Evolutionary conservation across 2,888 invertebrate genomes (phyloP), one percentile per base, ranked within the genome.

Genomic region (Lochmaea crataegi): DNA sequence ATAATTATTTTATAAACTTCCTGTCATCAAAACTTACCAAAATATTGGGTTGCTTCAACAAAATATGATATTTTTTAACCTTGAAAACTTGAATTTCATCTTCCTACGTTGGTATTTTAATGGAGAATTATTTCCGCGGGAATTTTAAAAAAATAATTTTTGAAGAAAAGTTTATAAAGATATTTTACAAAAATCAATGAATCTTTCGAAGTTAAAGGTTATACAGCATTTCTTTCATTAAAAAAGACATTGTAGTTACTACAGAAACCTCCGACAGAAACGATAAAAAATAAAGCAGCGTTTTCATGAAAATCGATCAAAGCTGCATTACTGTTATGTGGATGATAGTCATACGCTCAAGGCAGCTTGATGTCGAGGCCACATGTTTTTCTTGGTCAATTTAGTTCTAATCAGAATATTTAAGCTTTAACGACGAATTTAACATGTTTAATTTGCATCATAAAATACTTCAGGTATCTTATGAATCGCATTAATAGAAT

Each of bases 11-110:
- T 70, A 42, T 4, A 22, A 38, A 65, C 57, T 64, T 70, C 45
- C 70, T 70, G 70, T 70, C 70, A 70, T 45, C 22, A 61, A 70
- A 73, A 76, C 76, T 76, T 70, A 76, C 76, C 76, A 70, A 70
- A 72, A 76, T 74, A 71, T 75, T 75, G 38, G 71, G 72, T 74
- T 75, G 70, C 75, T 72, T 65, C 67, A 74, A 67, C 71, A 77
- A 75, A 77, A 75, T 75, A 72, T 68, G 51, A 75, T 72, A 72
- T 66, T 67, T 73, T 73, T 71, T 73, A 71, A 68, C 76, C 72
- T 77, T 72, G 75, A 73, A 75, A 73, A 73, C 72, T 76, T 75
- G 67, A 75, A 76, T 74, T 72, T 76, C 68, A 67, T 65, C 18
- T 64, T 66, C 65, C 10, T 53, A 63, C 56, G 70, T 70, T 70